phyloP scores from a whole-genome alignment of 2,113 vertebrate genomes.

The Ceyx cyanopectus region DNA sequence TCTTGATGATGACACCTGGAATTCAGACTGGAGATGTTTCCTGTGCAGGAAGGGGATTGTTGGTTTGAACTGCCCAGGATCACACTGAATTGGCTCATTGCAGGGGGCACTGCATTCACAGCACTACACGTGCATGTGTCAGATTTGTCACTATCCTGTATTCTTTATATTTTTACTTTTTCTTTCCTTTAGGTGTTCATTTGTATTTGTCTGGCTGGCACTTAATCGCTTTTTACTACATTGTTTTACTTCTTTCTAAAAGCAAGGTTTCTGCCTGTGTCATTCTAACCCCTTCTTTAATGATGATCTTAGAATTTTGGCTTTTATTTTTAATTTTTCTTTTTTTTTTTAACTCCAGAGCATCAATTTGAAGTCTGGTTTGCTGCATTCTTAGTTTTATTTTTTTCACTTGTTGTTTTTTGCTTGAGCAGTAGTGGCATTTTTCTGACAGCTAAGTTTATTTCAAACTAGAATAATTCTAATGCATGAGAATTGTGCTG shows the following conservation, averaged over 20 bases:
- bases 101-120: background rate
- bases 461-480: background rate
- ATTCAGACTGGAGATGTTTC: background rate
- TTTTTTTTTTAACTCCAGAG: background rate
- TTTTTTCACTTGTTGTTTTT: constrained; percentile 22
- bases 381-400: constrained; percentile 10
- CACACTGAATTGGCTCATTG: background rate
- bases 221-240: constrained; percentile 76
- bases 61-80: constrained; percentile 72
- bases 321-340: background rate
- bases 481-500: background rate
- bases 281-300: constrained; percentile 48
- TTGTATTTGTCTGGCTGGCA: constrained; percentile 78
- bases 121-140: background rate
- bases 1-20: background rate
- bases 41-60: constrained; percentile 17
- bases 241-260: constrained; percentile 51
- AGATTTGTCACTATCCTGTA: background rate
- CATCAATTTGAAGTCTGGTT: background rate
- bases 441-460: constrained; percentile 17
- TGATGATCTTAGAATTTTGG: background rate
- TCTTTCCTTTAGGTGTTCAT: constrained; percentile 78
- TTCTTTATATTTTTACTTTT: constrained; percentile 42
- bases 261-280: constrained; percentile 43
- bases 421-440: constrained; percentile 6